Evolutionary conservation across 2,797 vertebrate genomes (phyloP).

Genomic region (Loris lydekkerianus): DNA sequence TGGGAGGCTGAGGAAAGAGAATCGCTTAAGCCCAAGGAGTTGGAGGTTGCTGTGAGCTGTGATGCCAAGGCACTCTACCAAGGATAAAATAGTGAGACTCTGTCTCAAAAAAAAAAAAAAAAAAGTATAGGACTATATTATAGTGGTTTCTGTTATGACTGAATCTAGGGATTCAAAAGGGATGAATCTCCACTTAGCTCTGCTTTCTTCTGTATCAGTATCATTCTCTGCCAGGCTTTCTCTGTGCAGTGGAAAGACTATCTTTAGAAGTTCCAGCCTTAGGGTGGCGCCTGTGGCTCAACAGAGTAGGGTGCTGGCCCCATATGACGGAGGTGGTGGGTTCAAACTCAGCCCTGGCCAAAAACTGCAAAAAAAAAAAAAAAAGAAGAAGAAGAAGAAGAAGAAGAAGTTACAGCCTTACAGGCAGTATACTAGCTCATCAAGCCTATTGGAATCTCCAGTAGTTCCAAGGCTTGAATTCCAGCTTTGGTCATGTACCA

Average conservation of each 20-base stretch:
- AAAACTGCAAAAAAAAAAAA: too few relatives aligned
- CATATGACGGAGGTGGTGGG: too few relatives aligned
- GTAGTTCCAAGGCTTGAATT: not conserved
- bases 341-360: too few relatives aligned
- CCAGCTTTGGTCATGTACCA: not conserved
- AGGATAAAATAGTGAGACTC: too few relatives aligned
- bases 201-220: not conserved
- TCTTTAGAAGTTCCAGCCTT: not conserved
- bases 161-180: not conserved
- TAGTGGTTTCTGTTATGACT: not conserved
- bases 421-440: not conserved
- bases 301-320: too few relatives aligned
- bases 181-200: not conserved
- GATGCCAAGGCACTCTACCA: too few relatives aligned
- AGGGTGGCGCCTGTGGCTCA: too few relatives aligned
- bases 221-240: not conserved
- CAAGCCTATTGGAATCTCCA: not conserved
- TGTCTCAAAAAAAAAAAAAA: too few relatives aligned
- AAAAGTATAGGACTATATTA: not conserved
- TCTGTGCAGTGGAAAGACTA: not conserved
- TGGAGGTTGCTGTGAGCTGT: too few relatives aligned
- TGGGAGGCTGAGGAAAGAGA: too few relatives aligned
- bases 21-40: too few relatives aligned
- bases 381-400: too few relatives aligned
- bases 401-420: not conserved